Percentiles rank a stretch among this genome's conserved stretches.
These are phyloP conservation scores for Theristicus caerulescens DNA, from an alignment of 2,113 vertebrate genomes.

Conservation along the genomic window DNA sequence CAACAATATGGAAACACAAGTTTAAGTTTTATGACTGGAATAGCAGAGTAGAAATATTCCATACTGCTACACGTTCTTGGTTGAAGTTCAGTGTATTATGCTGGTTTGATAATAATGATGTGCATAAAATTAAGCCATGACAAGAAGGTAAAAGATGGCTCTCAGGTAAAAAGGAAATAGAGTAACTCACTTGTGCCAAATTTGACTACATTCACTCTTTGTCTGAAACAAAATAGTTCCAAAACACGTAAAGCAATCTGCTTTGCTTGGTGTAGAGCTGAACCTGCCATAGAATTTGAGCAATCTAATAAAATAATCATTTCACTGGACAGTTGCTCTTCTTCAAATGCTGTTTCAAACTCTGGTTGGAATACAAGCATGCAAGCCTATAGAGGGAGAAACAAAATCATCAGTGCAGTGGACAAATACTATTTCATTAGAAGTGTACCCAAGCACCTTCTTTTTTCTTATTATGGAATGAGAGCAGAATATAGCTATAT, in stretches of 20 bases:
- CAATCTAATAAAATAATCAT: slow-evolving; percentile 81
- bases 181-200: slow-evolving; percentile 80
- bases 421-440: background rate
- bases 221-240: slow-evolving; percentile 11
- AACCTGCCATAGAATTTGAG: slow-evolving; percentile 83
- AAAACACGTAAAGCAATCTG: slow-evolving; percentile 75
- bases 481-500: background rate
- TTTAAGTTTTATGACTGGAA: background rate
- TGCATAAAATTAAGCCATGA: background rate
- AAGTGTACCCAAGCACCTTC: background rate
- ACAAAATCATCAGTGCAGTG: background rate
- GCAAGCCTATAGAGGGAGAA: slow-evolving; percentile 76
- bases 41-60: background rate
- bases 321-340: slow-evolving; percentile 22
- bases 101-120: background rate
- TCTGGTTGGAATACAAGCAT: slow-evolving; percentile 89
- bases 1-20: background rate
- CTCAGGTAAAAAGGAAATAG: background rate
- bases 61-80: background rate
- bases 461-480: background rate
- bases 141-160: background rate
- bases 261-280: slow-evolving; percentile 70
- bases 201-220: slow-evolving; percentile 74
- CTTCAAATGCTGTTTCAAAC: slow-evolving; percentile 51
- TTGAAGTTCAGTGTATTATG: background rate